Evolutionary conservation across 1,140 invertebrate species (phyloP).

Genomic region (Atta cephalotes): DNA sequence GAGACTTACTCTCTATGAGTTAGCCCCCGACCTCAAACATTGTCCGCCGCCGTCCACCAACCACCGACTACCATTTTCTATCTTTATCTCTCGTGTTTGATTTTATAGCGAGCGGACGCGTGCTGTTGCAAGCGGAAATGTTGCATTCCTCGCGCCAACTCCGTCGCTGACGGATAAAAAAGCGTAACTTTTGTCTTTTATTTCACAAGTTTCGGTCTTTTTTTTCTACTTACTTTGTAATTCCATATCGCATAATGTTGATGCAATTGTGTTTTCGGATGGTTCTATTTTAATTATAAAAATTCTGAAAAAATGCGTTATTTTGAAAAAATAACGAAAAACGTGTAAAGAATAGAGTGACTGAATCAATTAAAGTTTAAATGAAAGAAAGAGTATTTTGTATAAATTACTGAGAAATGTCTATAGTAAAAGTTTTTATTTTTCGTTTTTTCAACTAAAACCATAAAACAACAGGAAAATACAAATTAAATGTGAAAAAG

Average conservation of each 20-base stretch:
- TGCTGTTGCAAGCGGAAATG: conserved; percentile 42
- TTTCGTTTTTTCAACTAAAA: neutral
- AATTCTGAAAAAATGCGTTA: neutral
- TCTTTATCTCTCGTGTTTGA: conserved; percentile 9
- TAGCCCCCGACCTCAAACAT: conserved; percentile 47
- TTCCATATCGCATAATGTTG: neutral
- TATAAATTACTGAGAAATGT: conserved; percentile 16
- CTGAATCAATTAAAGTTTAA: neutral
- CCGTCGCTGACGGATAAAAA: neutral
- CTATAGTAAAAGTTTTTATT: too few relatives aligned
- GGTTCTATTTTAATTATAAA: neutral
- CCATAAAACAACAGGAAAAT: neutral
- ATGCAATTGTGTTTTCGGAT: neutral
- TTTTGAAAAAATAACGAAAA: neutral
- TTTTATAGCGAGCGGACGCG: neutral
- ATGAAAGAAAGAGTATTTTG: neutral
- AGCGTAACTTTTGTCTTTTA: neutral
- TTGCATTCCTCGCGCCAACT: conserved; percentile 11
- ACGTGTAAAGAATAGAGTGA: neutral
- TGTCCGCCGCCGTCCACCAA: conserved; percentile 40
- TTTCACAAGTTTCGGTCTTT: neutral
- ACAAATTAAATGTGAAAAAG: neutral
- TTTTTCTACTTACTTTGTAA: neutral
- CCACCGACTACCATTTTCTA: conserved; percentile 43
- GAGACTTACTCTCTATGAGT: conserved; percentile 57